Evolutionary conservation across 2,113 vertebrate species (phyloP), one percentile per base, ranked within the genome.

Genomic region (Odobenus rosmarus): DNA sequence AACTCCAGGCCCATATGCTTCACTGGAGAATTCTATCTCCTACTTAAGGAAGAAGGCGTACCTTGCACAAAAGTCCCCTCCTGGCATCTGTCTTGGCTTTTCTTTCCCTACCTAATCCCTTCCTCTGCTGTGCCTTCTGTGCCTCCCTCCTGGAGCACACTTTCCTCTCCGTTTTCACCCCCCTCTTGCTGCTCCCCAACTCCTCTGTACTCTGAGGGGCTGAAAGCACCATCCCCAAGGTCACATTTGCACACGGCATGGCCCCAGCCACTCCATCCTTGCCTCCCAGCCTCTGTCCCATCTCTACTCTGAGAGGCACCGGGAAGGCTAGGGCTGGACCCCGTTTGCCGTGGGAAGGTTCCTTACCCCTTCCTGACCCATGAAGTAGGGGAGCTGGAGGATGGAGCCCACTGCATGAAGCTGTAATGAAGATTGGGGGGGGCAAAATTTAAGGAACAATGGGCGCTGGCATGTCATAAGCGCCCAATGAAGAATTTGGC

Each of bases 401-500:
- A 4, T 16, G 36, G 24, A 1, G 14, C 51, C 39, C 10, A 26
- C 42, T 15, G 9, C 36, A 4, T 33, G 39, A 76, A 16, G 18
- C 2, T 16, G 18, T 19, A 14, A 28, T 31, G 62, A 71, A 14
- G 49, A 42, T 69, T n/a, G 33, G 57, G 1, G 23, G 46, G 18
- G 39, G 31, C 18, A 28, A 72, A 16, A 36, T 9, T 12, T 19
- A 57, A 36, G 9, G 85, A 23, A 23, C 2, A n/a, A 19, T 18
- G 3, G 87, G 1, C 19, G 26, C n/a, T 28, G 39, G 26, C 3
- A 7, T 0, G 0, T 3, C 8, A 42, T 13, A 88, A n/a, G 33
- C 0, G 0, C 33, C 51, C 24, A 1, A 0, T 4, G 21, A 42
- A 21, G 49, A 53, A 42, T 80, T 46, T 36, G 28, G 46, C n/a